These are phyloP conservation scores for Cynopterus sphinx DNA, from an alignment of 2,797 vertebrate species.

Conservation along the genomic window DNA sequence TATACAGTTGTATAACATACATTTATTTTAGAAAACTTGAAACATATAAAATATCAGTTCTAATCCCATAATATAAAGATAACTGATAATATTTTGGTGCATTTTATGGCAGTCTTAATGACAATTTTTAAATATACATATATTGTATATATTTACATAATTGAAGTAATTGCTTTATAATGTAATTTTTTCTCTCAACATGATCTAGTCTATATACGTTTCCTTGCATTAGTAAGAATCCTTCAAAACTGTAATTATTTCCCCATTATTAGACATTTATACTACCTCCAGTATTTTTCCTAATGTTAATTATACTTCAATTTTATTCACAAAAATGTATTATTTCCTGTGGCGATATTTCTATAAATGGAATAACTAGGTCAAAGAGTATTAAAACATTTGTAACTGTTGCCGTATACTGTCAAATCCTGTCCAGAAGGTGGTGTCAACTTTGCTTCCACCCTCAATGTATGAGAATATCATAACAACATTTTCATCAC, in stretches of 20 bases:
- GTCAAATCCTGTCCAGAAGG: background rate
- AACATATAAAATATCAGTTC: background rate
- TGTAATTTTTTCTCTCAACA: background rate
- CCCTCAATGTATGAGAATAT: background rate
- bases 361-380: background rate
- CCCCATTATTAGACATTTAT: background rate
- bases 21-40: background rate
- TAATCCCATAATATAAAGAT: background rate
- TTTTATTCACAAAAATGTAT: background rate
- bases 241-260: background rate
- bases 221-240: background rate
- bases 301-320: background rate
- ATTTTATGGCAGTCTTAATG: background rate
- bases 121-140: background rate
- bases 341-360: background rate
- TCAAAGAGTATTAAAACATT: background rate
- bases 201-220: background rate
- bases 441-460: background rate
- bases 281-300: background rate
- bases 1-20: background rate
- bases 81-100: background rate
- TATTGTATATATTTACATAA: background rate
- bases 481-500: background rate
- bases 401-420: background rate
- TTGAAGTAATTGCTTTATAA: background rate